Evolutionary conservation across 92 coral and sea anemone genomes (phyloP).

Genomic region (Isaurus tuberculatus): DNA sequence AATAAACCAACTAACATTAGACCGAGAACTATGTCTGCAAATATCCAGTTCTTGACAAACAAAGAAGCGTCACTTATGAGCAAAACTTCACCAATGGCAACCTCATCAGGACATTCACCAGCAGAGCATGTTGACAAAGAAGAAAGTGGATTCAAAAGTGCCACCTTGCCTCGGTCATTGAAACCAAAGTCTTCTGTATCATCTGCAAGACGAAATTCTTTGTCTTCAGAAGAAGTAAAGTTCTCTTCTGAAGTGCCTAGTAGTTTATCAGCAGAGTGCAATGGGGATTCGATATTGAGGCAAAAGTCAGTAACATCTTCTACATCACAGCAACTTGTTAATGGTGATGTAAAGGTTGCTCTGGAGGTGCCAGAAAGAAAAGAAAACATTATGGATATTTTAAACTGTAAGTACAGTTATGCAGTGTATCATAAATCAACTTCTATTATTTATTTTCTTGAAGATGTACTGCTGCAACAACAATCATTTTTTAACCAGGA

Average conservation of each 20-base stretch:
- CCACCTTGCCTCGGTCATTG: slow-evolving; percentile 26
- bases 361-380: background rate
- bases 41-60: background rate
- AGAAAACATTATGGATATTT: background rate
- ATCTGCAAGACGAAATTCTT: background rate
- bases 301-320: background rate
- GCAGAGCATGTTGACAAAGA: background rate
- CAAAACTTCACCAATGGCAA: background rate
- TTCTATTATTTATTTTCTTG: no score
- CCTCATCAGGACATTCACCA: background rate
- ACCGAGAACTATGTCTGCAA: slow-evolving; percentile 15
- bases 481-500: no score
- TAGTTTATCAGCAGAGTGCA: background rate
- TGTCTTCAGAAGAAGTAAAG: background rate
- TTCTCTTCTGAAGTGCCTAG: background rate
- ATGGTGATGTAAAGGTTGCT: background rate
- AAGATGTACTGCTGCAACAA: no score
- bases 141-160: slow-evolving; percentile 22
- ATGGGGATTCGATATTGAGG: background rate
- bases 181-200: slow-evolving; percentile 19
- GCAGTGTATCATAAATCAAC: no score
- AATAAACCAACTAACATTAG: background rate
- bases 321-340: slow-evolving; percentile 2
- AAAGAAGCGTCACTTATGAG: background rate
- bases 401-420: background rate